Percentiles rank a stretch among this genome's conserved stretches.
Conservation (phyloP, 1,140 invertebrate genomes). For the Harlomillsia oculata region DNA sequence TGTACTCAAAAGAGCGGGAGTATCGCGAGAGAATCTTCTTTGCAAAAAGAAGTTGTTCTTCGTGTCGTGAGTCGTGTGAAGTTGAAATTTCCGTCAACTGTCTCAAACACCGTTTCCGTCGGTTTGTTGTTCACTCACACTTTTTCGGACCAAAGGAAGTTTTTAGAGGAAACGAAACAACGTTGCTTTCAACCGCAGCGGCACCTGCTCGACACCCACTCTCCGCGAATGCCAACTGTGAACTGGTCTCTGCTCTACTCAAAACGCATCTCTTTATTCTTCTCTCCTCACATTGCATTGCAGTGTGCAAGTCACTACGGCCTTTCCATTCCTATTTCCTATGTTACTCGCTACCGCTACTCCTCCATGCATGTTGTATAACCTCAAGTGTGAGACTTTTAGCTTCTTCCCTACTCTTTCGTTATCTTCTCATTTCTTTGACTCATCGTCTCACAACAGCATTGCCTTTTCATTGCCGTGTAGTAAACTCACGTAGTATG, state of each 20-base stretch:
- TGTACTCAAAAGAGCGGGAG: background rate
- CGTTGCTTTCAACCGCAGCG: background rate
- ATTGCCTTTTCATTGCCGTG: no score
- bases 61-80: conserved; percentile 1
- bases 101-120: background rate
- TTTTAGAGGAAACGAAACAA: background rate
- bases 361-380: no score
- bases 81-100: background rate
- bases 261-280: conserved; percentile 9
- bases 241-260: conserved; percentile 13
- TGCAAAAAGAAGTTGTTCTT: conserved; percentile 3
- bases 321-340: no score
- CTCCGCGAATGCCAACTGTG: conserved; percentile 10
- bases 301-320: no score
- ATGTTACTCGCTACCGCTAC: no score
- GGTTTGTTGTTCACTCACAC: background rate
- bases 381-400: no score
- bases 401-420: no score
- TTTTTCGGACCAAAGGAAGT: no score
- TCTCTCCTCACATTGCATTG: no score
- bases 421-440: no score
- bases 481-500: no score
- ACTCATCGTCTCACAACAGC: no score
- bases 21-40: background rate
- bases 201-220: conserved; percentile 23